A percentile compares a stretch with the other conserved stretches of the same genome.
phyloP scores from a whole-genome alignment of 2,797 vertebrate genomes.

The Liparis tanakae region DNA sequence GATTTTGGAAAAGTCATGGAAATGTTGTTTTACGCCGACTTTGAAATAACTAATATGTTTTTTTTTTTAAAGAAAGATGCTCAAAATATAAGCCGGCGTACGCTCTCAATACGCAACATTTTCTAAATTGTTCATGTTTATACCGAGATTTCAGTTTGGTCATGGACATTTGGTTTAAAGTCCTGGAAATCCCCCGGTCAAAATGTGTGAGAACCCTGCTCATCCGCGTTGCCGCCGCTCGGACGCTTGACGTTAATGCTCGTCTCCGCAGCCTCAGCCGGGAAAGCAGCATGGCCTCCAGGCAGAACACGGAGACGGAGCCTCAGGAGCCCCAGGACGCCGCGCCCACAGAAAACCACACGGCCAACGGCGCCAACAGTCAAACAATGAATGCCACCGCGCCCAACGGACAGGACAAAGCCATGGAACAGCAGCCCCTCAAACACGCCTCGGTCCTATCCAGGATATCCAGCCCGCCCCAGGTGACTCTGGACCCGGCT shows the following conservation, averaged over 20 bases:
- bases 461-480: conserved; percentile 87
- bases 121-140: no score
- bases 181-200: no score
- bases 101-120: no score
- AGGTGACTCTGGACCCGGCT: conserved; percentile 91
- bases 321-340: conserved; percentile 88
- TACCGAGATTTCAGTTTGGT: no score
- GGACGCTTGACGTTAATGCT: conserved; percentile 50
- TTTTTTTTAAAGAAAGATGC: no score
- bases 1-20: no score
- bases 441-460: conserved; percentile 80
- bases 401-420: conserved; percentile 76
- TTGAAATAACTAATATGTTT: no score
- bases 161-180: no score
- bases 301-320: conserved; percentile 94
- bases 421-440: conserved; percentile 71
- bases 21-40: no score
- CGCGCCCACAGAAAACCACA: conserved; percentile 84
- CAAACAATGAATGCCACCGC: conserved; percentile 78
- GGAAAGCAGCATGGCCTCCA: conserved; percentile 93
- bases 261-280: conserved; percentile 87
- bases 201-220: no score
- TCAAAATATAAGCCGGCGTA: no score
- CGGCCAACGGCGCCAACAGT: conserved; percentile 75
- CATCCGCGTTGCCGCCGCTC: conserved; percentile 35